Evolutionary conservation across 2,113 vertebrate species (phyloP).

Genomic region (Heterotis niloticus): DNA sequence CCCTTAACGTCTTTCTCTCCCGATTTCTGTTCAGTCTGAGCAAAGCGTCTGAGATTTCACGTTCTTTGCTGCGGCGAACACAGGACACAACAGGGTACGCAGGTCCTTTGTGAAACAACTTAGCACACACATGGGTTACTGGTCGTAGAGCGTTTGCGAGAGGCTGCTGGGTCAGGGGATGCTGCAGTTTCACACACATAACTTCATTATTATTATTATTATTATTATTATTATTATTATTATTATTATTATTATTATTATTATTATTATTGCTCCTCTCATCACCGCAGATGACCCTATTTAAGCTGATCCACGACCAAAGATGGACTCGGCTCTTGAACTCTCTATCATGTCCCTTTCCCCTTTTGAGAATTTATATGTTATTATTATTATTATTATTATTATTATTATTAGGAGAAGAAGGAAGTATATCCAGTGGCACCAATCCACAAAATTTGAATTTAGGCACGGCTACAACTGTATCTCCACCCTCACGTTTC

Average conservation of each 20-base stretch:
- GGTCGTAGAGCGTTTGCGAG: not conserved
- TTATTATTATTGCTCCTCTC: not conserved
- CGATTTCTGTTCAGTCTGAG: too few species aligned
- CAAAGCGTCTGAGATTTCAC: not conserved
- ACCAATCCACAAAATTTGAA: not conserved
- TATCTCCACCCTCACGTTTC: not conserved
- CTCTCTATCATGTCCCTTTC: not conserved
- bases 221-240: too few species aligned
- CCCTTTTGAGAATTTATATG: slow-evolving; percentile 5
- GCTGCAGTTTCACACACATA: not conserved
- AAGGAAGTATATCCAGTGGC: not conserved
- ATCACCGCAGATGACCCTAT: not conserved
- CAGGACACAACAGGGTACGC: not conserved
- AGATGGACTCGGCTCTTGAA: not conserved
- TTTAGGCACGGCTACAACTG: not conserved
- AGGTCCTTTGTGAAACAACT: not conserved
- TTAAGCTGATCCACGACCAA: not conserved
- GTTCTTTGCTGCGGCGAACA: not conserved
- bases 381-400: slow-evolving; percentile 3
- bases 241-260: not conserved
- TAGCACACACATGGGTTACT: not conserved
- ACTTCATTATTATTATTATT: not conserved
- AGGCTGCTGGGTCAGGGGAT: not conserved
- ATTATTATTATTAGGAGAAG: slow-evolving; percentile 6
- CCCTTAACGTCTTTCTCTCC: too few species aligned